A percentile compares a stretch with the other conserved stretches of the same genome.
Evolutionary conservation across 2,797 vertebrate species (phyloP).

Genomic region (Cossypha heuglini): DNA sequence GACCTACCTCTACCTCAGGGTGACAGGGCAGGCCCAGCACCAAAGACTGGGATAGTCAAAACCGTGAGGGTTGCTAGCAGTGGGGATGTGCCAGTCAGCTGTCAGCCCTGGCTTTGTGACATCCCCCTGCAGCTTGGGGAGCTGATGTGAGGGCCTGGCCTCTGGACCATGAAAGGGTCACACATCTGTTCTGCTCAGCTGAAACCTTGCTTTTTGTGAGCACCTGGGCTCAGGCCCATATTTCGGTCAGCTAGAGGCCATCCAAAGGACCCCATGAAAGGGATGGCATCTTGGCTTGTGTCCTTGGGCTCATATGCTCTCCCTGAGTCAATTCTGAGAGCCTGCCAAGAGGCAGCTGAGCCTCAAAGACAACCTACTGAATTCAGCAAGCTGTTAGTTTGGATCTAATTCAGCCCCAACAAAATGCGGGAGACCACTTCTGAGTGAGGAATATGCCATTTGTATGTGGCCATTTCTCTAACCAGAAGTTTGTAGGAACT

Average conservation of each 20-base stretch:
- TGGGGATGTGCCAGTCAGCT: not conserved
- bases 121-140: not conserved
- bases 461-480: not conserved
- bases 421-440: not conserved
- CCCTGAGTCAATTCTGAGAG: not conserved
- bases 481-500: not conserved
- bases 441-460: not conserved
- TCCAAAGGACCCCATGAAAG: not conserved
- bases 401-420: constrained; percentile 8
- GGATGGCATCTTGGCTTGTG: not conserved
- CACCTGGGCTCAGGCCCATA: not conserved
- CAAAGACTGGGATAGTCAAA: not conserved
- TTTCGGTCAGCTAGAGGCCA: not conserved
- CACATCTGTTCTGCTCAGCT: not conserved
- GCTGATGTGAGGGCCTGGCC: not conserved
- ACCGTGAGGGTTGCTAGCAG: not conserved
- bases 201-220: not conserved
- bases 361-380: not conserved
- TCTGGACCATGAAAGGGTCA: not conserved
- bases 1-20: not conserved
- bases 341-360: not conserved
- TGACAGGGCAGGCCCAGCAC: not conserved
- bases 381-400: constrained; percentile 26
- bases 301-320: not conserved
- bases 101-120: not conserved